Conservation (phyloP, 2,113 vertebrate species). For the Oryzias woworae region DNA sequence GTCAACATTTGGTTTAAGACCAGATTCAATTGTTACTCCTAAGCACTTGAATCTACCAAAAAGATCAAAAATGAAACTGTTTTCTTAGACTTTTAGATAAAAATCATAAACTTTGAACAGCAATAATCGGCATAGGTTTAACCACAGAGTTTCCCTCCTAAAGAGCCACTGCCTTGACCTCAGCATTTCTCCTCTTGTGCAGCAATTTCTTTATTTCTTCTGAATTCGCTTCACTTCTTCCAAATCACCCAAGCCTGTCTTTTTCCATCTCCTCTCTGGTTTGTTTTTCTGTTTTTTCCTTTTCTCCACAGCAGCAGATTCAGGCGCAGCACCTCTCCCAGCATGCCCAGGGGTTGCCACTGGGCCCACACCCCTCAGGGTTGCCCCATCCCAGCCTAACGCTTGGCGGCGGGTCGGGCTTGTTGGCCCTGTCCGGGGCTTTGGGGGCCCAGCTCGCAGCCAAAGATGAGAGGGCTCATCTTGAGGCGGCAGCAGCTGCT, state of each 20-base stretch:
- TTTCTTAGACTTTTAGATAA: neutral
- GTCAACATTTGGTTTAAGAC: neutral
- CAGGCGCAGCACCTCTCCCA: slow-evolving; percentile 92
- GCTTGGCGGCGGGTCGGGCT: slow-evolving; percentile 79
- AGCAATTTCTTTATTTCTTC: slow-evolving; percentile 37
- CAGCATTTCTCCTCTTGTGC: slow-evolving; percentile 30
- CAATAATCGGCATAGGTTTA: neutral
- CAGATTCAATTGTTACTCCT: neutral
- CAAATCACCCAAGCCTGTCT: slow-evolving; percentile 53
- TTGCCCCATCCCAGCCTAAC: slow-evolving; percentile 79
- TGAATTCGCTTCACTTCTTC: slow-evolving; percentile 27
- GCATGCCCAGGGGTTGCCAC: slow-evolving; percentile 81
- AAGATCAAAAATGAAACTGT: neutral
- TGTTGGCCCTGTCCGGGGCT: slow-evolving; percentile 85
- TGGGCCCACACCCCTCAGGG: slow-evolving; percentile 83
- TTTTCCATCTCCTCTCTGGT: slow-evolving; percentile 1
- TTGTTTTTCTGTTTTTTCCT: neutral
- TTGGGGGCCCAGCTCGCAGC: slow-evolving; percentile 84
- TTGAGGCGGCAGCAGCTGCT: slow-evolving; percentile 73
- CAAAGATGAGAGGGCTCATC: slow-evolving; percentile 85
- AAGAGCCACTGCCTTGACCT: slow-evolving; percentile 36
- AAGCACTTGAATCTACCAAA: neutral
- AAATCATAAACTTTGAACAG: neutral
- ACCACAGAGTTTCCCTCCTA: slow-evolving; percentile 3
- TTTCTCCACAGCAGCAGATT: slow-evolving; percentile 83